Base-by-base conservation (phyloP, 2,113 vertebrate genomes). In the Spermophilus dauricus region DNA sequence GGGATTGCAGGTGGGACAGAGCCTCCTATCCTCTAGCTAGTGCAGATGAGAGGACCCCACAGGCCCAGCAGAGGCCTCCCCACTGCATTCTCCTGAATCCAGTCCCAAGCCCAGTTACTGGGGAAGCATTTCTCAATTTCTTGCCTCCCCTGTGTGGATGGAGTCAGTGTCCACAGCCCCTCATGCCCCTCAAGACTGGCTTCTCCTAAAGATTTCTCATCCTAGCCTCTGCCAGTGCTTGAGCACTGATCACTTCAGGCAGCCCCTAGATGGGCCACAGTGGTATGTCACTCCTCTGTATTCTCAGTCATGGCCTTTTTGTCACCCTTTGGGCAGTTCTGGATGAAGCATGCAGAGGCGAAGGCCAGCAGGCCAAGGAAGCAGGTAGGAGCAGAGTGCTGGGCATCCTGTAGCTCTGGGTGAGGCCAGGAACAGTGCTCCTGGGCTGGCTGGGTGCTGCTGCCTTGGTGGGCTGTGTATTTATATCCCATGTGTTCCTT, bases 341-440 rank as follows among this genome's bases (percentile, higher is more conserved):
- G 99, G 99, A 99, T 99, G 99, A 99, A 99, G 98, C 99, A 99
- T 51, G 99, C 99, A 0, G 99, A 99, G 92, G 99, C 98, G 80
- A 99, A 30, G 93, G 99, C 98, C 86, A 99, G 98, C 81, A 99
- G 98, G 98, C 99, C 98, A 92, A 99, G 98, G 98, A 99, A 96
- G 98, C 98, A 98, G 88, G 98, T 98, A 0, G 98, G 98, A 51
- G 99, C 65, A 97, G 88, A 96, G 98, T 96, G 67, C 98, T 98
- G 14, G 98, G 98, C 99, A 99, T 99, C 96, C 58, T 81, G 85
- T 70, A 0, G 9, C 85, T 11, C 0, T 8, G 75, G 95, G 70
- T 65, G 93, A 26, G 96, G 58, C 61, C 61, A 3, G 39, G 76
- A 4, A 34, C 8, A 17, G 73, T 2, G 28, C 89, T 63, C 56